Base-by-base conservation (phyloP, 2,113 vertebrate genomes). In the Syngnathoides biaculeatus region DNA sequence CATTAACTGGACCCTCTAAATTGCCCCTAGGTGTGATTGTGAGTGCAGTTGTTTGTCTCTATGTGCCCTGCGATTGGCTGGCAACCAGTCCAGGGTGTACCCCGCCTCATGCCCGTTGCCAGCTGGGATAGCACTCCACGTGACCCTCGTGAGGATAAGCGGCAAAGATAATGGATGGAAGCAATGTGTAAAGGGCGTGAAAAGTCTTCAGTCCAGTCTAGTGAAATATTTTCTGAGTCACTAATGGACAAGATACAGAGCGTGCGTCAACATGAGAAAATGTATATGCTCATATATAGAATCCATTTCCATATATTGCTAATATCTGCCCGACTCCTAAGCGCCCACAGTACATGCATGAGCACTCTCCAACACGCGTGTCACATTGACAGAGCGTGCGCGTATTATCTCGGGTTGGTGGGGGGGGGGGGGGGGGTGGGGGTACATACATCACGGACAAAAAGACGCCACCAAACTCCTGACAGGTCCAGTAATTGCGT, bases 401-500 rank as follows among this genome's bases (percentile, higher is more conserved):
- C 66, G 64, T 68, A 72, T 35, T 58, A 73, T 30, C 47, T 55
- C 56, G 4, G 13, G 26, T 47, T 30, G 53, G 42, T 74, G 43
- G 69, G 65, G 80, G 75, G 58, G 8, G 40, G 13, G 26, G 64
- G 38, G 53, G 42, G 74, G 43, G 69, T 67, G 80, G 75, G 58
- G 8, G 40, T 50, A 26, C 76, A 83, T 82, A 74, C 59, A 80
- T 84, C 83, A 84, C 57, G 52, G 58, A 65, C 63, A 61, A 71
- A 73, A 64, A 42, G 35, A 57, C 2, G n/a, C 2, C 50, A 72
- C 62, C 62, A 48, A 68, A 76, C 77, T 71, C 67, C 74, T 86
- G 88, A 86, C 82, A 87, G 73, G 59, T 85, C 68, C 78, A 67
- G 79, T 85, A 86, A 86, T 86, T 87, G 76, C 74, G 78, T 86